Evolutionary conservation across 2,888 invertebrate species (phyloP).

Genomic region (Epinotia bilunana): DNA sequence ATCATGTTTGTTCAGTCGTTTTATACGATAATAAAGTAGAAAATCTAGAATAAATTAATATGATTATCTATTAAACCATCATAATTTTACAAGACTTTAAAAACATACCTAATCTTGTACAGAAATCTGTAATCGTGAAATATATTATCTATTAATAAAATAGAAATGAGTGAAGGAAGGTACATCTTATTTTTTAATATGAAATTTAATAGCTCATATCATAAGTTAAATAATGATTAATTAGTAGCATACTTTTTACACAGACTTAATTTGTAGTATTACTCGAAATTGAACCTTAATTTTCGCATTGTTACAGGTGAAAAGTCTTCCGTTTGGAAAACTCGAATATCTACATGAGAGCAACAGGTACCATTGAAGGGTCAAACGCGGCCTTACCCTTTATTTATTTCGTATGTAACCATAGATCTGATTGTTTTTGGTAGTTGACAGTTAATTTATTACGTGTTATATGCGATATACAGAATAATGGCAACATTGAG

Average conservation of each 20-base stretch:
- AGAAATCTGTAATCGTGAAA: not conserved
- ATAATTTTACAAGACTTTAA: not conserved
- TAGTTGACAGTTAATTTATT: constrained; percentile 62
- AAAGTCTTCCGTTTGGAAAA: constrained; percentile 79
- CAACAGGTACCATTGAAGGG: constrained; percentile 51
- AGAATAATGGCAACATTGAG: not conserved
- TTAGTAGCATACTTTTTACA: no score
- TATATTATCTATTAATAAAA: not conserved
- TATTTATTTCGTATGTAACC: constrained; percentile 63
- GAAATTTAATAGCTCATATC: not conserved
- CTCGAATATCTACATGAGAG: constrained; percentile 82
- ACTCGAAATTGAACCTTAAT: not conserved
- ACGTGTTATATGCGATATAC: constrained; percentile 42
- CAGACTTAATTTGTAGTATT: no score
- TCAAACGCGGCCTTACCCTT: constrained; percentile 55
- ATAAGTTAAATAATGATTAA: not conserved
- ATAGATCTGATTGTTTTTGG: constrained; percentile 73
- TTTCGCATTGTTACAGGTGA: constrained; percentile 67
- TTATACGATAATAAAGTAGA: not conserved
- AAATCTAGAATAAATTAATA: not conserved
- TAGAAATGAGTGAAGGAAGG: not conserved
- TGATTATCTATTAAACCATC: not conserved
- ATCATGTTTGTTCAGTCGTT: not conserved
- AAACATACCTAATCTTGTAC: not conserved
- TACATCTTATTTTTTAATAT: not conserved